phyloP scores from a whole-genome alignment of 2,888 invertebrate species.

The Drosophila eohydei region DNA sequence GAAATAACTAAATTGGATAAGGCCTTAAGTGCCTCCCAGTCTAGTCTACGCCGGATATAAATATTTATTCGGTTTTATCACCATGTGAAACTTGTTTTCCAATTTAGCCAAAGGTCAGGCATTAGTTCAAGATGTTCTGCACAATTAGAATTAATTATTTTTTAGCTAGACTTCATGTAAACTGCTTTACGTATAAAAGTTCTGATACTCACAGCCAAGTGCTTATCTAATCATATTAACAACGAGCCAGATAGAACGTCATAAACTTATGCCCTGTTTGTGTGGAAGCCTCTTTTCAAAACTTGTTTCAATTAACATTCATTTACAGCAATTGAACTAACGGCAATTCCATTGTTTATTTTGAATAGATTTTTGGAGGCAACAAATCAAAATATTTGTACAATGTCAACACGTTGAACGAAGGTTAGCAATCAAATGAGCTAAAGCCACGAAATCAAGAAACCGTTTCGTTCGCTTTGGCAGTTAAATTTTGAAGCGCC shows the following conservation, averaged over 20 bases:
- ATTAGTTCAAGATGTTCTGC: not conserved
- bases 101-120: not conserved
- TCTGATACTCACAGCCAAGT: not conserved
- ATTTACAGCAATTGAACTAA: slow-evolving; percentile 21
- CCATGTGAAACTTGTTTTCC: slow-evolving; percentile 7
- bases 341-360: slow-evolving; percentile 32
- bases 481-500: slow-evolving; percentile 4
- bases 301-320: slow-evolving; percentile 10
- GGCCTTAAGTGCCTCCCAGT: not conserved
- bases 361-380: slow-evolving; percentile 5
- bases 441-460: slow-evolving; percentile 23
- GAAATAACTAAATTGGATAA: slow-evolving; percentile 28
- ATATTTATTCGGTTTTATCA: slow-evolving; percentile 4
- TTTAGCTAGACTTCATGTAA: not conserved
- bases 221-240: not conserved
- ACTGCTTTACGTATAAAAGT: no score
- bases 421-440: slow-evolving; percentile 49
- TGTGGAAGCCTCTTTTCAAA: not conserved
- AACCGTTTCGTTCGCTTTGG: slow-evolving; percentile 31
- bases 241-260: not conserved
- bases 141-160: slow-evolving; percentile 2
- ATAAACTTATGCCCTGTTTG: not conserved
- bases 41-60: not conserved
- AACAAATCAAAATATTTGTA: slow-evolving; percentile 61
- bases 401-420: slow-evolving; percentile 58